phyloP scores from a whole-genome alignment of 2,113 vertebrate species.

The Rhynchomys soricoides region DNA sequence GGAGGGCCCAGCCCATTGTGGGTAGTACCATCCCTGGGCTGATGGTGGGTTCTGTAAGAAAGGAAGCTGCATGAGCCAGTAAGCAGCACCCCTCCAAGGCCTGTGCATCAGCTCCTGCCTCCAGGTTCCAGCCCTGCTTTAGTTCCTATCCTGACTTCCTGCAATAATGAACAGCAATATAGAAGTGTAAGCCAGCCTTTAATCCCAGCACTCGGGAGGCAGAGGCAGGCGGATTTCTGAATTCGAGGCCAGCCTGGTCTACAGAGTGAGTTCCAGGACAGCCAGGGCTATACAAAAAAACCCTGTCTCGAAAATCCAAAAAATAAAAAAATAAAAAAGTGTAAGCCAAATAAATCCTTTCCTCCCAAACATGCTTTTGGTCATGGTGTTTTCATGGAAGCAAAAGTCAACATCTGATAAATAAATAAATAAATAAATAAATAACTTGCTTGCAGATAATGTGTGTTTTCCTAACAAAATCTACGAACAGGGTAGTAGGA shows the following conservation, averaged over 20 bases:
- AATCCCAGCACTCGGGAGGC: too few species aligned
- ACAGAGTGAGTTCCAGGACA: too few species aligned
- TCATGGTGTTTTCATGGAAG: not conserved
- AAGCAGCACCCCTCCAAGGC: not conserved
- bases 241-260: too few species aligned
- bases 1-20: not conserved
- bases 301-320: too few species aligned
- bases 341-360: not conserved
- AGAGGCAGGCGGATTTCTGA: too few species aligned
- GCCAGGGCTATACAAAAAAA: too few species aligned
- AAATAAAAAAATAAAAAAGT: too few species aligned
- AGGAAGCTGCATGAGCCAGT: not conserved
- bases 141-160: not conserved
- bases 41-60: not conserved
- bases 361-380: not conserved
- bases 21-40: not conserved
- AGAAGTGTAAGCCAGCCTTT: not conserved
- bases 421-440: too few species aligned
- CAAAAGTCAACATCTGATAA: not conserved
- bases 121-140: not conserved
- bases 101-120: not conserved
- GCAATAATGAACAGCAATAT: not conserved
- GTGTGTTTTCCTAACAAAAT: not conserved
- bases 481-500: not conserved
- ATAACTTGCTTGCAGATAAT: not conserved